phyloP scores from a whole-genome alignment of 2,797 vertebrate genomes.

The Chromis chromis region DNA sequence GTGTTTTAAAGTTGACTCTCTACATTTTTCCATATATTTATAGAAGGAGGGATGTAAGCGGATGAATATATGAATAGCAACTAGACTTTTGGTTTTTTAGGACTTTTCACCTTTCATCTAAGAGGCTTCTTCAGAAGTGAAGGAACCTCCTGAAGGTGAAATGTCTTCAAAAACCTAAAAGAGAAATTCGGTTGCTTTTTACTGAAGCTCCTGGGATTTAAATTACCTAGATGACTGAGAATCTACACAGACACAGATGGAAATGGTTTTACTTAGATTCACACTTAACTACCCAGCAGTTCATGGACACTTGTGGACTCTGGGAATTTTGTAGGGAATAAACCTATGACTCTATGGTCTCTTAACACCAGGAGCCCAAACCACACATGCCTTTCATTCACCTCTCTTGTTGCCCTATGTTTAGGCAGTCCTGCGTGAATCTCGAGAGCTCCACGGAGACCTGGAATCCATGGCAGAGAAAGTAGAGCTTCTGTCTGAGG shows the following conservation, averaged over 20 bases:
- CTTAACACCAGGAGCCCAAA: not conserved
- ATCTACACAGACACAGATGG: not conserved
- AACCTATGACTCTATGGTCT: not conserved
- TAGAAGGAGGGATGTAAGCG: not conserved
- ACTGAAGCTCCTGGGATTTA: too few relatives aligned
- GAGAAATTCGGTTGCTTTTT: too few relatives aligned
- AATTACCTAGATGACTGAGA: too few relatives aligned
- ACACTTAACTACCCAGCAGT: not conserved
- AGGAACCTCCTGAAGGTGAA: too few relatives aligned
- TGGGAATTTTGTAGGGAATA: not conserved
- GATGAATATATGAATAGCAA: too few relatives aligned
- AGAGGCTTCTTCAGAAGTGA: too few relatives aligned
- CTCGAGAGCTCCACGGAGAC: slow-evolving; percentile 90
- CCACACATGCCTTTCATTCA: not conserved
- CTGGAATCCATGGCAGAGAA: slow-evolving; percentile 93
- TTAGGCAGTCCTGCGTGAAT: slow-evolving; percentile 92
- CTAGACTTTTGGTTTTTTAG: too few relatives aligned
- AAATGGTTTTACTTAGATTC: not conserved
- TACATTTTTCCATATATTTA: not conserved
- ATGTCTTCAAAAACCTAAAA: too few relatives aligned
- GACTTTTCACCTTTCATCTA: too few relatives aligned
- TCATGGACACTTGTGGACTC: not conserved
- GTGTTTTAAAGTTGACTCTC: not conserved
- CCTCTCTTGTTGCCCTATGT: not conserved
- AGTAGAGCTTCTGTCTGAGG: slow-evolving; percentile 88